phyloP scores from a whole-genome alignment of 2,113 vertebrate genomes.

The Chlorodrepanis virens region DNA sequence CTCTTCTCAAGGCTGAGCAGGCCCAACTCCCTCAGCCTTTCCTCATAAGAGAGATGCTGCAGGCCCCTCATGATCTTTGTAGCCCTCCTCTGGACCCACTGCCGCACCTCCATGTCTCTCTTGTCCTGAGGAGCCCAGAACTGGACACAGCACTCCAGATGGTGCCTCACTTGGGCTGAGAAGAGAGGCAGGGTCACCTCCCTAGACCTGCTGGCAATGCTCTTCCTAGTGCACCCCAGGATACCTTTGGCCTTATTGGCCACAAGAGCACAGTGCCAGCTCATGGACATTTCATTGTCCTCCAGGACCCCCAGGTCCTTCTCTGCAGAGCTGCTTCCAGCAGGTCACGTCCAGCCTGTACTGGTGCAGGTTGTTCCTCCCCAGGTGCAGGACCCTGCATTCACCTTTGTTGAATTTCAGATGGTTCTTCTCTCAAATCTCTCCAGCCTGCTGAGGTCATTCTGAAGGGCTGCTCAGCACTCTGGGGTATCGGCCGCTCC shows the following conservation, averaged over 20 bases:
- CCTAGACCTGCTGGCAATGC: rapidly evolving
- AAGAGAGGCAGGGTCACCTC: not conserved
- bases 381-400: not conserved
- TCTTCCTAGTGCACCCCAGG: not conserved
- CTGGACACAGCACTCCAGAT: not conserved
- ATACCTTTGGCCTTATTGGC: not conserved
- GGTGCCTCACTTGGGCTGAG: not conserved
- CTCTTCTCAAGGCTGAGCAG: not conserved
- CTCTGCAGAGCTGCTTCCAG: not conserved
- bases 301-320: not conserved
- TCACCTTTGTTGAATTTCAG: not conserved
- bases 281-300: not conserved
- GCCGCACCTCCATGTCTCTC: not conserved
- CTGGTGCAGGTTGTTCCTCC: not conserved
- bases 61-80: not conserved
- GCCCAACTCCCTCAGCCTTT: not conserved
- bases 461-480: not conserved
- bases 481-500: rapidly evolving
- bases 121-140: not conserved
- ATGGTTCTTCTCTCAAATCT: not conserved
- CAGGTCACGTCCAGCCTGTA: not conserved
- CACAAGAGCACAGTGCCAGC: not conserved
- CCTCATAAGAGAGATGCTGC: not conserved
- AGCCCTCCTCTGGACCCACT: not conserved
- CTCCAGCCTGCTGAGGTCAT: not conserved